Evolutionary conservation across 2,888 invertebrate species (phyloP).

Genomic region (Synanthedon andrenaeformis): DNA sequence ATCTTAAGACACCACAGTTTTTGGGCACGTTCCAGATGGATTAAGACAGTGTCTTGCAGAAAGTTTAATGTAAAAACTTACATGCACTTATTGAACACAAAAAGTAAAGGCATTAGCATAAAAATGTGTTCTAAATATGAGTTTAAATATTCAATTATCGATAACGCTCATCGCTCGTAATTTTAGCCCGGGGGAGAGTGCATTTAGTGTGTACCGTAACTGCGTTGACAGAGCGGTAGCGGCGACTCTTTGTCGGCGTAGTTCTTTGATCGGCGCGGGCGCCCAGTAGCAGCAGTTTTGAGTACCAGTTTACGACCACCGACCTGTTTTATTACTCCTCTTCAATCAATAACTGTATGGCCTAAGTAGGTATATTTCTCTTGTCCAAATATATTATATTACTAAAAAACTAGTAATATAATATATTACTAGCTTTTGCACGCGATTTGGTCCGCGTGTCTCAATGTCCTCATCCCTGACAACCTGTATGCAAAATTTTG

Average conservation of each 20-base stretch:
- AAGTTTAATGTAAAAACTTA: constrained; percentile 7
- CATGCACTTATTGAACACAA: constrained; percentile 3
- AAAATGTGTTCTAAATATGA: constrained; percentile 39
- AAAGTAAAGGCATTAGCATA: constrained; percentile 13
- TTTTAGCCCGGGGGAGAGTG: constrained; percentile 44
- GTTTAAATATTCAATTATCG: constrained; percentile 50
- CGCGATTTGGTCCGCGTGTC: no score
- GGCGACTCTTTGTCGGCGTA: constrained; percentile 6
- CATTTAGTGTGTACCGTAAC: constrained; percentile 51
- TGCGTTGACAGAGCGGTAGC: constrained; percentile 55
- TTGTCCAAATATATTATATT: no score
- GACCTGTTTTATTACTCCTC: constrained; percentile 51
- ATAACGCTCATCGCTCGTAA: constrained; percentile 51
- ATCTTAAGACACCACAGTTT: constrained; percentile 65
- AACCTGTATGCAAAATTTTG: no score
- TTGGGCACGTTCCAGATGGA: constrained; percentile 63
- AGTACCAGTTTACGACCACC: constrained; percentile 63
- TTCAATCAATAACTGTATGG: constrained; percentile 39
- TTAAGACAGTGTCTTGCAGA: constrained; percentile 43
- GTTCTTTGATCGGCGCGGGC: constrained; percentile 35
- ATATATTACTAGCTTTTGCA: not conserved
- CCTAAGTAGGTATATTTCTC: constrained; percentile 21
- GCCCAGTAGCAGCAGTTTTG: constrained; percentile 47
- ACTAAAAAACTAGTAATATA: no score
- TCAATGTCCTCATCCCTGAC: no score